A percentile compares a stretch with the other conserved stretches of the same genome.
These are phyloP conservation scores for Atlantisia rogersi DNA, from an alignment of 2,113 vertebrate genomes.

Conservation along the genomic window DNA sequence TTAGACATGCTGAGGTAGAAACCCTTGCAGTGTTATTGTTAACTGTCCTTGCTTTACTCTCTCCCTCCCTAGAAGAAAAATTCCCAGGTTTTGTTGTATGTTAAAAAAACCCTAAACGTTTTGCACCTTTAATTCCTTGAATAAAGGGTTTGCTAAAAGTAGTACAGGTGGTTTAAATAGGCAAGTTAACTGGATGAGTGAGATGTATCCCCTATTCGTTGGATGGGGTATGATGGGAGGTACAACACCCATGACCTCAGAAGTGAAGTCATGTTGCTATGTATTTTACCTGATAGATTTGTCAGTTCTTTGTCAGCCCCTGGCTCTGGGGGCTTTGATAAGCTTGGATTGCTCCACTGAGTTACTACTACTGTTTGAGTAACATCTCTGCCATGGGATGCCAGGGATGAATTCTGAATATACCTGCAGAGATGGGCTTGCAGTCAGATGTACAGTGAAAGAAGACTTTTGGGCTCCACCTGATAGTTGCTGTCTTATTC, in stretches of 20 bases:
- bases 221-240: neutral
- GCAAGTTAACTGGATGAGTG: neutral
- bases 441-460: too few species aligned
- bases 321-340: neutral
- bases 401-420: neutral
- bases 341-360: neutral
- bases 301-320: neutral
- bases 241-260: neutral
- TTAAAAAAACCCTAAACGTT: neutral
- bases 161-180: neutral
- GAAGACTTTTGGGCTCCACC: neutral
- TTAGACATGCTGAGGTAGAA: neutral
- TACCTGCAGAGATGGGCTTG: rapidly evolving
- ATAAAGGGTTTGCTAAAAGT: neutral
- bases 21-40: rapidly evolving
- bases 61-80: neutral
- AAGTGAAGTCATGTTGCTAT: neutral
- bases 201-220: neutral
- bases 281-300: neutral
- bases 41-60: neutral
- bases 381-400: neutral
- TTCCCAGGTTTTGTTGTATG: neutral
- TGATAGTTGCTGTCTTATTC: neutral
- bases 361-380: neutral
- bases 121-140: neutral